phyloP scores from a whole-genome alignment of 2,113 vertebrate genomes.

The Bothrops jararaca region DNA sequence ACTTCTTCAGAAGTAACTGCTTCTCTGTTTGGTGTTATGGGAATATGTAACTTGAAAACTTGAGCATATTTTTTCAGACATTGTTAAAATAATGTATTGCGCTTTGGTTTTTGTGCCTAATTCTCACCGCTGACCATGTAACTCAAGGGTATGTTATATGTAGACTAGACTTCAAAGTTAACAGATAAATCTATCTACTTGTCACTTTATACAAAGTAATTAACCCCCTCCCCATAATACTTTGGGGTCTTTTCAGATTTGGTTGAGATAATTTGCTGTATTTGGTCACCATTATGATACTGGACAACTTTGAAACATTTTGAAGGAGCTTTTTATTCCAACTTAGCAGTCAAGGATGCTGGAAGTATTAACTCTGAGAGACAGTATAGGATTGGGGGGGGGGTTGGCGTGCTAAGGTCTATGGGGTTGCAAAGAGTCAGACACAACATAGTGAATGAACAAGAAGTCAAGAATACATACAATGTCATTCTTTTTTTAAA shows the following conservation, averaged over 20 bases:
- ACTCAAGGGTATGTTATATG: background rate
- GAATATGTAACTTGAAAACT: background rate
- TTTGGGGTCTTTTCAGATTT: background rate
- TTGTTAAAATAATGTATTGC: background rate
- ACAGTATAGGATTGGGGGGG: background rate
- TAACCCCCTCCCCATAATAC: background rate
- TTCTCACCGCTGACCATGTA: background rate
- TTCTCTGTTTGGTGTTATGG: background rate
- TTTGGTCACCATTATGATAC: background rate
- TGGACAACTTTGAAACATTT: background rate
- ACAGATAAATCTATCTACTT: background rate
- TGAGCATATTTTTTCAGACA: background rate
- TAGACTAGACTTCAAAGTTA: background rate
- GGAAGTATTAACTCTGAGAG: background rate
- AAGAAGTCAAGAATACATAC: background rate
- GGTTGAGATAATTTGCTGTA: background rate
- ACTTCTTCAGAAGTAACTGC: background rate
- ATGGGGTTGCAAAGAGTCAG: background rate
- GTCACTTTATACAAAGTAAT: background rate
- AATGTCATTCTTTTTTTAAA: background rate
- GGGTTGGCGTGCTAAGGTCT: background rate
- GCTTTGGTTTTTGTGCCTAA: background rate
- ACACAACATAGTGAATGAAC: background rate
- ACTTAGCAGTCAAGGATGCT: background rate
- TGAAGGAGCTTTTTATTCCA: background rate